Conservation (phyloP, 2,113 vertebrate species). For the Gallinago jamesoni region DNA sequence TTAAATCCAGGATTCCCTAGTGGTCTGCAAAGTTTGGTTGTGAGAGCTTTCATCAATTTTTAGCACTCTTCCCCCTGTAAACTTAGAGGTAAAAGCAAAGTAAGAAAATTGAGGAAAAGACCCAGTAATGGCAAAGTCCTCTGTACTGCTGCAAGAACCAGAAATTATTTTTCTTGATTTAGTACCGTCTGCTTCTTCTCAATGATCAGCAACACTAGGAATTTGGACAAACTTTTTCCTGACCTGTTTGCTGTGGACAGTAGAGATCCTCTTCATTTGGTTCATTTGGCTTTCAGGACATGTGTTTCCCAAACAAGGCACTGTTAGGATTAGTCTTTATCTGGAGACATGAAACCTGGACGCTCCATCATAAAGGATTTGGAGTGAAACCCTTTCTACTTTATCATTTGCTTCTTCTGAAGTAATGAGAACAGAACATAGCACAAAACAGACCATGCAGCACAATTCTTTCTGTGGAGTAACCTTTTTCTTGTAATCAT, state of each 20-base stretch:
- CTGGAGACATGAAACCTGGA: not conserved
- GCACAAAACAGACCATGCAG: not conserved
- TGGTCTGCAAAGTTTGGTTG: not conserved
- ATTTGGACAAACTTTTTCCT: not conserved
- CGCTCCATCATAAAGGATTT: not conserved
- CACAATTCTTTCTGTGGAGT: not conserved
- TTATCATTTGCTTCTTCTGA: not conserved
- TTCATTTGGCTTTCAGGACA: not conserved
- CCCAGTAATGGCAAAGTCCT: not conserved
- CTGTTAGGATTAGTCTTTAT: not conserved
- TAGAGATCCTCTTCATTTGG: not conserved
- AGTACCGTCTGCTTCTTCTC: not conserved
- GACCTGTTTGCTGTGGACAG: not conserved
- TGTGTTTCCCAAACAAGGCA: not conserved
- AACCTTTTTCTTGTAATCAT: conserved; percentile 44
- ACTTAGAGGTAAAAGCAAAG: not conserved
- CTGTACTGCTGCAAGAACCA: not conserved
- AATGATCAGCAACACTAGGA: not conserved
- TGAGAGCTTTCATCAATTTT: not conserved
- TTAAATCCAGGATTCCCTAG: not conserved
- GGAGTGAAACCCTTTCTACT: not conserved
- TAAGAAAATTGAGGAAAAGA: not conserved
- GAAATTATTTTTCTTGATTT: not conserved
- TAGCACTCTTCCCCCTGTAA: not conserved
- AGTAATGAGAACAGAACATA: not conserved